phyloP scores from a whole-genome alignment of 2,113 vertebrate species.

The Neolamprologus devosi region DNA sequence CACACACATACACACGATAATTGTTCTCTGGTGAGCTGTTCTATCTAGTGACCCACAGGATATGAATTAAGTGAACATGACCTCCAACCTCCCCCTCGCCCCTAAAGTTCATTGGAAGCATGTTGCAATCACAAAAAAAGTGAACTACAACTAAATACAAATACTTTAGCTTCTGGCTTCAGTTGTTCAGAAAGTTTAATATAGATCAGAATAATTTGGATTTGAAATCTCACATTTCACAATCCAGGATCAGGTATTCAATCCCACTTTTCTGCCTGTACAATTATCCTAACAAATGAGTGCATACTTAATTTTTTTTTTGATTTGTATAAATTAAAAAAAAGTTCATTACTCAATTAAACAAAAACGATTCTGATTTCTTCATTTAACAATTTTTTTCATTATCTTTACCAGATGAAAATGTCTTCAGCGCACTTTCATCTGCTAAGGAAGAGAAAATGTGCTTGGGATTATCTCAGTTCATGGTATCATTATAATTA shows the following conservation, averaged over 20 bases:
- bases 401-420: background rate
- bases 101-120: background rate
- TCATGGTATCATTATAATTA: background rate
- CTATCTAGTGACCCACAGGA: background rate
- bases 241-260: background rate
- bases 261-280: background rate
- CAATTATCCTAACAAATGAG: background rate
- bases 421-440: background rate
- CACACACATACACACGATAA: background rate
- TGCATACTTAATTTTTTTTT: background rate
- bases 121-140: background rate
- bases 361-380: background rate
- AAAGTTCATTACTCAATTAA: background rate
- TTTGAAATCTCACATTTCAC: background rate
- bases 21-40: background rate
- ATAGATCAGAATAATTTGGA: background rate
- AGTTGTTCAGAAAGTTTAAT: background rate
- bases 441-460: background rate
- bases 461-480: background rate
- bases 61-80: background rate
- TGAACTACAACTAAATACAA: background rate
- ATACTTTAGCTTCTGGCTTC: background rate
- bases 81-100: background rate
- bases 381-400: background rate
- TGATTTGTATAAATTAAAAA: background rate